Conservation (phyloP, 2,888 invertebrate genomes). For the Acanthosepion lycidas region DNA sequence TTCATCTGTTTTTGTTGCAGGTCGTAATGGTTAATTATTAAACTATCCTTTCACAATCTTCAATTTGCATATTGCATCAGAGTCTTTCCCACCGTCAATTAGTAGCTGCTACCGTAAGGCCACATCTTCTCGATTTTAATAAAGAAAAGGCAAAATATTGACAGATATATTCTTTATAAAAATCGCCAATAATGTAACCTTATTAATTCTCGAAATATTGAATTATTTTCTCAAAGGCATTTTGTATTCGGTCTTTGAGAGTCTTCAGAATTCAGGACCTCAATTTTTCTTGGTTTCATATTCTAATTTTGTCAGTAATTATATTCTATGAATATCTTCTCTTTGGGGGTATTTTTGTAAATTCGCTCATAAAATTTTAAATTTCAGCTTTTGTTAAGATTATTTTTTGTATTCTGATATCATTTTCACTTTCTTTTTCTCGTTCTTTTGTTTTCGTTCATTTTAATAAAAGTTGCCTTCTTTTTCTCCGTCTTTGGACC, state of each 20-base stretch:
- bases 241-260: not conserved
- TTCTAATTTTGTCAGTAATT: not conserved
- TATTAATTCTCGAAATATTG: not conserved
- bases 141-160: not conserved
- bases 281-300: not conserved
- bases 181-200: not conserved
- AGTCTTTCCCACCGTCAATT: too few species aligned
- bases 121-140: not conserved
- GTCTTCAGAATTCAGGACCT: not conserved
- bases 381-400: not conserved
- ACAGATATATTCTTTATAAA: not conserved
- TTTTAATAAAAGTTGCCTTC: too few species aligned
- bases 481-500: too few species aligned
- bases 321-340: not conserved
- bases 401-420: too few species aligned
- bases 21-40: not conserved
- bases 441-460: too few species aligned
- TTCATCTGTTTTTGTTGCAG: not conserved
- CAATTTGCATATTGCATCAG: not conserved
- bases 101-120: not conserved
- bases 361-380: not conserved
- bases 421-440: too few species aligned
- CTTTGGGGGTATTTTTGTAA: not conserved
- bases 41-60: not conserved
- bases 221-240: not conserved